These are phyloP conservation scores for Arion vulgaris DNA, from an alignment of 1,140 invertebrate species.

Conservation along the genomic window DNA sequence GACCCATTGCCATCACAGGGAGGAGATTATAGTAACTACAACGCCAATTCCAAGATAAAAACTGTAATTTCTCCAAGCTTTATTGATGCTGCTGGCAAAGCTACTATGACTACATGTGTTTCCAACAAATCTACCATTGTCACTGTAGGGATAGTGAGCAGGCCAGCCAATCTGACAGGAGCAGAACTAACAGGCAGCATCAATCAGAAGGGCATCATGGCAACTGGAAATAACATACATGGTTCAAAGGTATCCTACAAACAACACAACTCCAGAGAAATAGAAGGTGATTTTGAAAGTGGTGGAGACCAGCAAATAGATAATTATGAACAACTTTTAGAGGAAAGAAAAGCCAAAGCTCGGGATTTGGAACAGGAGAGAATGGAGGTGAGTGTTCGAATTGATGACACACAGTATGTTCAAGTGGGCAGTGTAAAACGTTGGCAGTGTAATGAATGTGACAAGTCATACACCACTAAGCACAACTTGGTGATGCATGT, in stretches of 20 bases:
- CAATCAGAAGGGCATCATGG: conserved; percentile 19
- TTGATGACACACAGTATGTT: conserved; percentile 65
- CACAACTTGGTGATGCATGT: conserved; percentile 71
- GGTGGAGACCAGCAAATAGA: conserved; percentile 8
- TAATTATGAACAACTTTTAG: conserved; percentile 42
- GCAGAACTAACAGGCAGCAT: conserved; percentile 20
- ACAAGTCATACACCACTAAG: conserved; percentile 70
- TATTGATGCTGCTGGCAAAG: conserved; percentile 58
- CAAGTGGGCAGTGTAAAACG: conserved; percentile 62
- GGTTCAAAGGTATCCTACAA: neutral
- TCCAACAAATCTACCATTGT: conserved; percentile 59
- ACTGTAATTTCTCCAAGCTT: conserved; percentile 63
- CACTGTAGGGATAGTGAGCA: conserved; percentile 62
- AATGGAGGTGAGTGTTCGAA: conserved; percentile 58
- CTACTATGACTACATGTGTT: conserved; percentile 62
- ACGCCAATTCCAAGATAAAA: conserved; percentile 35
- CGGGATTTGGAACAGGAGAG: conserved; percentile 44
- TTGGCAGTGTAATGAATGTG: conserved; percentile 68
- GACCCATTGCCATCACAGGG: conserved; percentile 24
- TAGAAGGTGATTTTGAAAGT: conserved; percentile 3
- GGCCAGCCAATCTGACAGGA: conserved; percentile 16
- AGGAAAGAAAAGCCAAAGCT: conserved; percentile 42
- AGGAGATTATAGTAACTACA: conserved; percentile 19
- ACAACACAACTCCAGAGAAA: neutral
- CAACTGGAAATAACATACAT: conserved; percentile 1